These are phyloP conservation scores for Varecia variegata DNA, from an alignment of 2,797 vertebrate species.

Conservation along the genomic window DNA sequence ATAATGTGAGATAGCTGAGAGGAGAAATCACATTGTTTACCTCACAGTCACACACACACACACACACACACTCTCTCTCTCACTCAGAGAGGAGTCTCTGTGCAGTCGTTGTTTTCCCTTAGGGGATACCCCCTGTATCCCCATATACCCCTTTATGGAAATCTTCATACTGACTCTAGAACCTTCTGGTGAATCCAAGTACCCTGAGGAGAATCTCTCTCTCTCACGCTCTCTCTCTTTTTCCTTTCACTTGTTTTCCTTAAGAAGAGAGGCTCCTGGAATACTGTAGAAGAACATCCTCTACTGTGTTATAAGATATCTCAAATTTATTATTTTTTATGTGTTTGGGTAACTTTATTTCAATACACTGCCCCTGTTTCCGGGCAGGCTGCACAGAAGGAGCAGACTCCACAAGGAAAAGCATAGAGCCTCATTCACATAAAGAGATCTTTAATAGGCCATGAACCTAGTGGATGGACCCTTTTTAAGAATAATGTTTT, in stretches of 20 bases:
- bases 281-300: neutral
- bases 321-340: neutral
- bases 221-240: too few species aligned
- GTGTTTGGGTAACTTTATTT: neutral
- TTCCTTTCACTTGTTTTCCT: neutral
- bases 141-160: neutral
- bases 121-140: neutral
- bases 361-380: neutral
- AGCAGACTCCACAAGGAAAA: neutral
- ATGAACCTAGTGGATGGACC: neutral
- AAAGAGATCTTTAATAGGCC: neutral
- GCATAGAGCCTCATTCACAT: neutral
- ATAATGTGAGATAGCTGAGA: neutral
- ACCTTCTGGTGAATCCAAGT: neutral
- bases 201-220: neutral
- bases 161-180: neutral
- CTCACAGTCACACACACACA: neutral
- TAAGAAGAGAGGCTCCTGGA: neutral
- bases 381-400: accelerated
- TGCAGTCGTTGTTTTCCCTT: neutral
- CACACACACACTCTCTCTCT: too few species aligned
- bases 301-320: neutral
- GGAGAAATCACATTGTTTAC: neutral
- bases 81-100: neutral
- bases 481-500: neutral